Evolutionary conservation across 2,888 invertebrate genomes (phyloP), one percentile per base, ranked within the genome.

Genomic region (Lissonota sp.): DNA sequence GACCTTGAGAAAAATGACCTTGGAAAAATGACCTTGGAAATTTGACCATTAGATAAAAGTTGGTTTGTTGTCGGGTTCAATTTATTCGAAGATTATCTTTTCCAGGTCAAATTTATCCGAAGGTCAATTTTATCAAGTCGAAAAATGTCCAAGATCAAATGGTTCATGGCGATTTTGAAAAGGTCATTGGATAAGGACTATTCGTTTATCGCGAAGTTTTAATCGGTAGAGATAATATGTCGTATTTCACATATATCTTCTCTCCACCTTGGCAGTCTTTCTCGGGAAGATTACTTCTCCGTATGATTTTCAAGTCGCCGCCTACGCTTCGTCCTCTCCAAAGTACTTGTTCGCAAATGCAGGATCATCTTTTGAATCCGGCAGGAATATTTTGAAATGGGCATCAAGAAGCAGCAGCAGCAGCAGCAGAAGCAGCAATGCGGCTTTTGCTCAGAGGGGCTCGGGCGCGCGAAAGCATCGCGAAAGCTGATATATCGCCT

Each of bases 401-500:
- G 79, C 78, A 83, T 79, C 83, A 74, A 66, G 71, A 80, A 73
- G 77, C n/a, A 75, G 75, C 75, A 80, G 79, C 79, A 79, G 79
- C 81, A 75, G 80, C 83, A 73, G 80, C 76, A 64, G 77, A 66
- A 76, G 73, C 83, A 79, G 77, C 83, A 83, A 80, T 79, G 80
- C 73, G 51, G 78, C 79, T n/a, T 76, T 75, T 66, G 73, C 80
- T 82, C 76, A 73, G 4, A 40, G 40, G 40, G 12, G 40, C 46
- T 16, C 57, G 58, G 26, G 58, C 58, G 67, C 76, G 75, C 46
- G 76, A 77, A 70, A 77, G 80, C 76, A 53, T 69, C 76, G 69
- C 16, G 62, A 10, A 83, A 82, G 85, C 86, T 88, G 90, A 91
- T 90, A 88, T 90, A 91, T 91, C 88, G 89, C 88, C 90, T 89